Conservation (phyloP, 2,888 invertebrate species). For the Plemyria rubiginata region DNA sequence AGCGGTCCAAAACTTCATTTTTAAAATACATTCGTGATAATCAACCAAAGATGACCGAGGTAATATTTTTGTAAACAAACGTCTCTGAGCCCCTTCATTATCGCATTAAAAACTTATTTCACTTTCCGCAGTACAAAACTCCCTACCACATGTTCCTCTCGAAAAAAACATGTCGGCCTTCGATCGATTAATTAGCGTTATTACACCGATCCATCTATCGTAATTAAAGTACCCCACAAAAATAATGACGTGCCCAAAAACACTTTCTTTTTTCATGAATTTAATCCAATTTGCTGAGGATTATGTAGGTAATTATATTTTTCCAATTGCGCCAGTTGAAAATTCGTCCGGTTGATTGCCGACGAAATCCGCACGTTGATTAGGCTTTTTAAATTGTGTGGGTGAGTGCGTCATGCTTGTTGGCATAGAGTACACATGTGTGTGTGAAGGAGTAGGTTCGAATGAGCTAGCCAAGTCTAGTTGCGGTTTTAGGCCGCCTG, state of each 20-base stretch:
- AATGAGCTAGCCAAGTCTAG: neutral
- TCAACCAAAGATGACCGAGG: too few relatives aligned
- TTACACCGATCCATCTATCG: conserved; percentile 83
- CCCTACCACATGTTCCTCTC: conserved; percentile 17
- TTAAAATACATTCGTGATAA: too few relatives aligned
- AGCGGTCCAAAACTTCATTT: too few relatives aligned
- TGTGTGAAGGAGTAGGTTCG: neutral
- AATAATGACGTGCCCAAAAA: conserved; percentile 84
- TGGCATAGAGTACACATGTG: conserved; percentile 1
- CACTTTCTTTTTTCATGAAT: conserved; percentile 80
- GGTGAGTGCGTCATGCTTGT: conserved; percentile 41
- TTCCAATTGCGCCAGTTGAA: conserved; percentile 77
- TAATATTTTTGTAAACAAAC: neutral
- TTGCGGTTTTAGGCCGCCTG: neutral
- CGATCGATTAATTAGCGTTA: conserved; percentile 83
- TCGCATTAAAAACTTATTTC: conserved; percentile 15
- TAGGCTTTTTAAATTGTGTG: conserved; percentile 71
- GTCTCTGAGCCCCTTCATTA: conserved; percentile 2
- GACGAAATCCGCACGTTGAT: conserved; percentile 74
- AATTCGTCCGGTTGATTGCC: conserved; percentile 78
- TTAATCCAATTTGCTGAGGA: conserved; percentile 85
- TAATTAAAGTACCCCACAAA: conserved; percentile 81
- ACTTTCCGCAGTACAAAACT: conserved; percentile 16
- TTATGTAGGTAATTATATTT: conserved; percentile 86
- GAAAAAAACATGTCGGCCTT: conserved; percentile 60